These are phyloP conservation scores for Trachelipus rathkii DNA, from an alignment of 1,140 invertebrate species.

Conservation along the genomic window DNA sequence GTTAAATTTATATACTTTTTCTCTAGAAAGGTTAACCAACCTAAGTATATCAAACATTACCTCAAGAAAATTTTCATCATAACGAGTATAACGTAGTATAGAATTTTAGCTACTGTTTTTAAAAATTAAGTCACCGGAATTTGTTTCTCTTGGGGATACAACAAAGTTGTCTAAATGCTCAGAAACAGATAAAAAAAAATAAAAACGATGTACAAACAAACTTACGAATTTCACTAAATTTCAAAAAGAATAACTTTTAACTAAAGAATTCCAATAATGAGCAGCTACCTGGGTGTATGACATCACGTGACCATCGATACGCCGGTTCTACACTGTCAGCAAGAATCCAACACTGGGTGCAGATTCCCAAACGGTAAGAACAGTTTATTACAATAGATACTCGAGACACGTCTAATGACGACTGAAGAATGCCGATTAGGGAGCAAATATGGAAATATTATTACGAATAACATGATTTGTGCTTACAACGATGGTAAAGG, in stretches of 20 bases:
- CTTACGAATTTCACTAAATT: no score
- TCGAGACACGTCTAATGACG: constrained; percentile 58
- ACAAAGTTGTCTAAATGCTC: no score
- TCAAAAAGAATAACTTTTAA: not conserved
- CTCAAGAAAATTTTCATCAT: no score
- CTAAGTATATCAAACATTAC: no score
- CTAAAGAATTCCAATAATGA: constrained; percentile 30
- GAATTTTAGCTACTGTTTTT: no score
- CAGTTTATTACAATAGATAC: constrained; percentile 48
- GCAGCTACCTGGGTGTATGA: constrained; percentile 52
- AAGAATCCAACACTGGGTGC: constrained; percentile 25
- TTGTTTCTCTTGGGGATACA: no score
- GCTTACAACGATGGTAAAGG: constrained; percentile 28
- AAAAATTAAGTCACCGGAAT: no score
- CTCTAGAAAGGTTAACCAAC: no score
- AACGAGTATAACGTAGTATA: no score
- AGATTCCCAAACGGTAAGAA: constrained; percentile 33
- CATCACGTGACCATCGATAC: constrained; percentile 50
- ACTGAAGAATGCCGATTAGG: constrained; percentile 45
- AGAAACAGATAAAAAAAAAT: no score
- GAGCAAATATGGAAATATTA: constrained; percentile 33
- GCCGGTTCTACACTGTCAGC: constrained; percentile 52
- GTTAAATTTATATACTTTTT: no score
- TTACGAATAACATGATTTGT: constrained; percentile 44
- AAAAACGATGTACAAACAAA: no score